Conservation (phyloP, 2,888 invertebrate species). For the Diaprepes abbreviatus region DNA sequence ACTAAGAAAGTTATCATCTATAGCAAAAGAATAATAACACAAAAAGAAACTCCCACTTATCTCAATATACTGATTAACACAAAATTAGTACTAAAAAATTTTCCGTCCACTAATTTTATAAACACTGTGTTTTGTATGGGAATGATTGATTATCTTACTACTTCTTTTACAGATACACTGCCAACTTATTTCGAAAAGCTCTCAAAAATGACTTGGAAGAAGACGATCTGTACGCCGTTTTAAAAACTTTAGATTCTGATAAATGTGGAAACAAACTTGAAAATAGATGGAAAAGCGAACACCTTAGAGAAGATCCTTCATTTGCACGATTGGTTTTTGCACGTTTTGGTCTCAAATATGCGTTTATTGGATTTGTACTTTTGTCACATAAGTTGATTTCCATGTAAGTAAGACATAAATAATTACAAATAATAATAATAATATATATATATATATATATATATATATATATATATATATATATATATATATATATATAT, state of each 20-base stretch:
- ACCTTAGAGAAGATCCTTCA: constrained; percentile 51
- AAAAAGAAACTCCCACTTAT: too few relatives aligned
- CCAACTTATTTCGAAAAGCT: constrained; percentile 77
- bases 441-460: too few relatives aligned
- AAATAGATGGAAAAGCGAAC: constrained; percentile 57
- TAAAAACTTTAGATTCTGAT: constrained; percentile 65
- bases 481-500: too few relatives aligned
- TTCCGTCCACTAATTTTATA: too few relatives aligned
- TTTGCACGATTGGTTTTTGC: constrained; percentile 39
- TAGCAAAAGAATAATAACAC: too few relatives aligned
- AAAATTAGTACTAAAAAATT: too few relatives aligned
- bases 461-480: too few relatives aligned
- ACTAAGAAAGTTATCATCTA: too few relatives aligned
- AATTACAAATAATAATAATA: too few relatives aligned
- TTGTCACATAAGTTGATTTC: constrained; percentile 35
- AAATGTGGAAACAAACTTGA: constrained; percentile 61
- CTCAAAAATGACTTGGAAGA: constrained; percentile 74
- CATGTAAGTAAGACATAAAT: constrained; percentile 43
- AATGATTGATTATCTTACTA: too few relatives aligned
- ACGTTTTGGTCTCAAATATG: constrained; percentile 44
- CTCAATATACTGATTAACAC: too few relatives aligned
- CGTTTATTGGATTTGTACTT: constrained; percentile 37
- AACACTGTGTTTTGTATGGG: too few relatives aligned
- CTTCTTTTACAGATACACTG: constrained; percentile 73
- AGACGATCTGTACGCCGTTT: constrained; percentile 73